Evolutionary conservation across 2,113 vertebrate genomes (phyloP), one percentile per base, ranked within the genome.

Genomic region (Paracanthobrama guichenoti): DNA sequence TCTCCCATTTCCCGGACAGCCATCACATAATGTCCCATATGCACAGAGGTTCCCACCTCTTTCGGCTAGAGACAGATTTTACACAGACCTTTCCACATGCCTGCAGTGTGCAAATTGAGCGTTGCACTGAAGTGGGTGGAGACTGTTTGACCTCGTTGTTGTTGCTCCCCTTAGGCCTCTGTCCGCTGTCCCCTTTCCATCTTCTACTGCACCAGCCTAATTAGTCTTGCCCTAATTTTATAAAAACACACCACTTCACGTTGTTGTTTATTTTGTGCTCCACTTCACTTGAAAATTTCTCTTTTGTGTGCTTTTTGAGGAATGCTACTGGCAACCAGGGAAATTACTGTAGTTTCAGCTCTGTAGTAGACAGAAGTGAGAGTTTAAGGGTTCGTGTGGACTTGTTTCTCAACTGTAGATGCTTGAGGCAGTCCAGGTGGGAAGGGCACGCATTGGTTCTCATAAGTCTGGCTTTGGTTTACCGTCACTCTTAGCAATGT

Each of bases 181-280:
- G 89, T 86, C 86, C 84, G 80, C 81, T 75, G 89, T 92, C 90
- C 91, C 90, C 87, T 90, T 92, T 91, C 88, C 87, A 90, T 93
- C 88, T 88, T 88, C 88, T 75, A 86, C 84, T 91, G 88, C 88
- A 88, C 87, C 90, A 92, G 87, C 89, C 91, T 93, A 92, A 94
- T 94, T 94, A 93, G 93, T 93, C 93, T 91, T 94, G 93, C 89
- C 93, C 93, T 94, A 88, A 91, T 94, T 95, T 91, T 87, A 90
- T 85, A 84, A 85, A 90, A 81, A 82, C 84, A 84, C 85, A 88
- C 86, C 86, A 91, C 67, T 64, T 83, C 87, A 85, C 24, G 67
- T 83, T 82, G 66, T 84, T 64, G 78, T 86, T 88, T 87, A 88
- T 89, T 48, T 67, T 69, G 64, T 57, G 79, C 55, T 85, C 26